phyloP scores from a whole-genome alignment of 2,113 vertebrate species.

The Amblyopsis rosae region DNA sequence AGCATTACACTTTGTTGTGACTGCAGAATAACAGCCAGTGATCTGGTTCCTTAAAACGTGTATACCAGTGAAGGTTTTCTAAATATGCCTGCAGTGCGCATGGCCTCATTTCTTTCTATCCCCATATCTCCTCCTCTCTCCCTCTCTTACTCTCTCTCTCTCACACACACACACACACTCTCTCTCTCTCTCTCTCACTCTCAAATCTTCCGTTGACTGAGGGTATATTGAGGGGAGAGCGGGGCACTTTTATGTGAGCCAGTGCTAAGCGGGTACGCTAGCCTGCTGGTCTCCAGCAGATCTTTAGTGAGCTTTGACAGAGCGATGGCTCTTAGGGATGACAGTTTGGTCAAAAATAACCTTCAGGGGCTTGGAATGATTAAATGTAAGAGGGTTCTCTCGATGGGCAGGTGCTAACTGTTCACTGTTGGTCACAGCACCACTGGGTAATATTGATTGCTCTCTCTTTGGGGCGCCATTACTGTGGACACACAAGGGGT shows the following conservation, averaged over 20 bases:
- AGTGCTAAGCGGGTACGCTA: background rate
- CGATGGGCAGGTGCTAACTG: no score
- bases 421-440: no score
- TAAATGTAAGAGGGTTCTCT: no score
- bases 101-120: background rate
- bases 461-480: no score
- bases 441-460: no score
- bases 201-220: background rate
- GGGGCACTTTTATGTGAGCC: background rate
- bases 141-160: background rate
- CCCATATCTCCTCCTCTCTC: background rate
- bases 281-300: constrained; percentile 10
- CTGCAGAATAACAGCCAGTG: background rate
- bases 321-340: no score
- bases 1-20: no score
- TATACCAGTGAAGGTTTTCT: background rate
- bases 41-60: background rate
- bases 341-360: no score
- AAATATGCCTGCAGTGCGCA: background rate
- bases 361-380: no score
- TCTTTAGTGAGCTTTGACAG: background rate
- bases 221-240: background rate
- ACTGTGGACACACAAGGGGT: no score
- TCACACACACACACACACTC: background rate
- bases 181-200: background rate